A percentile compares a stretch with the other conserved stretches of the same genome.
These are phyloP conservation scores for Pachyseris speciosa DNA, from an alignment of 64 coral and sea anemone species.

Conservation along the genomic window DNA sequence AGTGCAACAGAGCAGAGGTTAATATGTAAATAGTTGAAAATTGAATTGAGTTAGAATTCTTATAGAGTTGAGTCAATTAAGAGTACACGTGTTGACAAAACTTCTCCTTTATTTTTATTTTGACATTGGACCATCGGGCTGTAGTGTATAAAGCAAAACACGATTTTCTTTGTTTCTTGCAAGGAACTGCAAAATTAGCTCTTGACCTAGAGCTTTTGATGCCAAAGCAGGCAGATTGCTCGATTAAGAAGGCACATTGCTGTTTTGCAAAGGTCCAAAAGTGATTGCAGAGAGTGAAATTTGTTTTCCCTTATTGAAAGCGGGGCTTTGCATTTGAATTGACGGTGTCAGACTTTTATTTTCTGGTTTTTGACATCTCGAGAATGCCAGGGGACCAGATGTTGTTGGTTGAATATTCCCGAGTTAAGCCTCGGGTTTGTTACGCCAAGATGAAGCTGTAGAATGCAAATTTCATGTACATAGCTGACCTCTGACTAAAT, in stretches of 20 bases:
- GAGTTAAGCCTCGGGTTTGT: too few species aligned
- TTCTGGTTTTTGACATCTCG: too few species aligned
- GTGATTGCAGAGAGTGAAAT: not conserved
- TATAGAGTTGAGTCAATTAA: not conserved
- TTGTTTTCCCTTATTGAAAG: not conserved
- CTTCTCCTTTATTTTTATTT: not conserved
- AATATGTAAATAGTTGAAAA: slow-evolving; percentile 33
- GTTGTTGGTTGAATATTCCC: too few species aligned
- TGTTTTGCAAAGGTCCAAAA: not conserved
- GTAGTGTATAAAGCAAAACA: not conserved
- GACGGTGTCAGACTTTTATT: too few species aligned
- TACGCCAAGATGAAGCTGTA: too few species aligned
- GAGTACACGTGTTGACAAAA: not conserved
- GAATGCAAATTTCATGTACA: too few species aligned
- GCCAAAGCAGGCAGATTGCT: too few species aligned
- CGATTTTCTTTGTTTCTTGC: not conserved
- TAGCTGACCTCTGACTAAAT: too few species aligned
- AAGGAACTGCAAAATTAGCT: not conserved
- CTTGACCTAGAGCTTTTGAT: too few species aligned
- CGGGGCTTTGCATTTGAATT: not conserved
- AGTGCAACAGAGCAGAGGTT: slow-evolving; percentile 17
- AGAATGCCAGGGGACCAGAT: too few species aligned
- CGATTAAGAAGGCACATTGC: too few species aligned
- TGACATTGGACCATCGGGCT: not conserved
- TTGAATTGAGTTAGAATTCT: not conserved